Evolutionary conservation across 2,797 vertebrate genomes (phyloP).

Genomic region (Sus cebifrons): DNA sequence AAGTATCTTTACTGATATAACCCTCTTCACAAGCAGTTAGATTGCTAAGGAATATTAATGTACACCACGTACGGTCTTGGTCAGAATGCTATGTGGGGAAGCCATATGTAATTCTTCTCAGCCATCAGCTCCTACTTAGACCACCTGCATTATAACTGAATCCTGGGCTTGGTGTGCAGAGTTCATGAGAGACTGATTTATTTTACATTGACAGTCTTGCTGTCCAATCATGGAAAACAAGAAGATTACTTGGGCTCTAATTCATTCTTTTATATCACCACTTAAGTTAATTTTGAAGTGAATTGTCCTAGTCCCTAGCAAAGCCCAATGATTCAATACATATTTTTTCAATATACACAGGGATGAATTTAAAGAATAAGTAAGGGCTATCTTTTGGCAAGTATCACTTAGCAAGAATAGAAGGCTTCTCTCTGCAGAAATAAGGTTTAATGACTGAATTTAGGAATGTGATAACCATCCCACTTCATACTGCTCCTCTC

Average conservation of each 20-base stretch:
- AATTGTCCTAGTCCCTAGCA: not conserved
- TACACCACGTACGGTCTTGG: not conserved
- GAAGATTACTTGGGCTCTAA: not conserved
- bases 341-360: not conserved
- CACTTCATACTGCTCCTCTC: no score
- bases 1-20: not conserved
- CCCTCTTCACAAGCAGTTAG: not conserved
- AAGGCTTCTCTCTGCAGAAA: not conserved
- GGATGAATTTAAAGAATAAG: slow-evolving; percentile 55
- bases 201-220: not conserved
- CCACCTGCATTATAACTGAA: not conserved
- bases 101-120: not conserved
- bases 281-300: slow-evolving; percentile 32
- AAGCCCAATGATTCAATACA: not conserved
- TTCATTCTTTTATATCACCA: not conserved
- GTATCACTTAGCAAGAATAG: slow-evolving; percentile 29
- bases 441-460: slow-evolving; percentile 10
- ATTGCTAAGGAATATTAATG: not conserved
- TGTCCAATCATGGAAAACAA: not conserved
- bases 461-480: not conserved
- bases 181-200: not conserved
- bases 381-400: slow-evolving; percentile 26
- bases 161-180: not conserved
- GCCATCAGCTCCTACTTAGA: not conserved
- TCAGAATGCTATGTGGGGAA: not conserved